phyloP scores from a whole-genome alignment of 2,113 vertebrate species.

The Brienomyrus brachyistius region DNA sequence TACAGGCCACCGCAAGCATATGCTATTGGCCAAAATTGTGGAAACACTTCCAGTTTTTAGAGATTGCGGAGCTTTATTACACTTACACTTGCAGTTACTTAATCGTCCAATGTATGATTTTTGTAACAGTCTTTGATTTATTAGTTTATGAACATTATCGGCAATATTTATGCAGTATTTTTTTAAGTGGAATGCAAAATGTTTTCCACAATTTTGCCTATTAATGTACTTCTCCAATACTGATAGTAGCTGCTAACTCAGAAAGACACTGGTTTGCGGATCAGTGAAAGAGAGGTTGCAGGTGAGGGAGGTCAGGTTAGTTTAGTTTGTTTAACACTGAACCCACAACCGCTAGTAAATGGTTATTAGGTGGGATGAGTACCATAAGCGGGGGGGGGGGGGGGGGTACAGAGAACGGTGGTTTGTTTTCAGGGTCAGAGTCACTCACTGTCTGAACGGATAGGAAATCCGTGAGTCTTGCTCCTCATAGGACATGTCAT shows the following conservation, averaged over 20 bases:
- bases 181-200: no score
- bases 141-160: no score
- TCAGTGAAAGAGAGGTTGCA: not conserved
- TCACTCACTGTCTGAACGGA: no score
- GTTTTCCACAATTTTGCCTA: no score
- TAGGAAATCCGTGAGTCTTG: not conserved
- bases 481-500: conserved; percentile 57
- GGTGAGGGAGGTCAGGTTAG: not conserved
- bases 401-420: not conserved
- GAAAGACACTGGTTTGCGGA: not conserved
- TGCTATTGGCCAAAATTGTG: no score
- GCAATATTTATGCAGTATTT: no score
- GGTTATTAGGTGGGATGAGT: not conserved
- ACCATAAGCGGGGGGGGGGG: not conserved
- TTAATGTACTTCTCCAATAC: not conserved
- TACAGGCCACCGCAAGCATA: not conserved
- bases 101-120: no score
- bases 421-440: no score
- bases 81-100: no score
- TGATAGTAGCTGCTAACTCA: not conserved
- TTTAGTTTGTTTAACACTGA: not conserved
- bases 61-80: no score
- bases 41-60: no score
- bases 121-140: no score
- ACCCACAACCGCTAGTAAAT: not conserved